Evolutionary conservation across 2,797 vertebrate species (phyloP).

Genomic region (Girardinus metallicus): DNA sequence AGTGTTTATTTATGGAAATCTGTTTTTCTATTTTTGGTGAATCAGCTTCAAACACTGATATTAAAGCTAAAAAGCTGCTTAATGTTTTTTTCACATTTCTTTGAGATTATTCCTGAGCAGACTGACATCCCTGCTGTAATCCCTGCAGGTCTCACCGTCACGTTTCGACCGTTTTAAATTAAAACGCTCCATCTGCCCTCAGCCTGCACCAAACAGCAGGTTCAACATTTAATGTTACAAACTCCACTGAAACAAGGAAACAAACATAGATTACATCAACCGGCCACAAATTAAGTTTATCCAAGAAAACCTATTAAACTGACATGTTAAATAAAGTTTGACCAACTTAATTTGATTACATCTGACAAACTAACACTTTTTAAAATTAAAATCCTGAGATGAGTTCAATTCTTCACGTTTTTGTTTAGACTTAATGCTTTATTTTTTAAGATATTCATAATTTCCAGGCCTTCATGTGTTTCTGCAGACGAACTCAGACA

Average conservation of each 20-base stretch:
- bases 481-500: background rate
- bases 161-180: background rate
- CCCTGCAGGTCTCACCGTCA: conserved; percentile 29
- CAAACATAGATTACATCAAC: too few relatives aligned
- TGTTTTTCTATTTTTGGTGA: background rate
- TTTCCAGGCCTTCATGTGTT: background rate
- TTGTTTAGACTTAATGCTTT: background rate
- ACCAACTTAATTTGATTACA: too few relatives aligned
- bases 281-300: too few relatives aligned
- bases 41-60: conserved; percentile 4
- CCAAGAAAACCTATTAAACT: too few relatives aligned
- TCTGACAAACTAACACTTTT: too few relatives aligned
- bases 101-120: conserved; percentile 52
- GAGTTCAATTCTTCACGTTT: background rate
- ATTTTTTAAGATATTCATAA: background rate
- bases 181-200: conserved; percentile 34
- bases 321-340: too few relatives aligned
- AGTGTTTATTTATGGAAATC: background rate
- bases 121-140: conserved; percentile 47
- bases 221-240: too few relatives aligned
- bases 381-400: background rate
- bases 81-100: conserved; percentile 12
- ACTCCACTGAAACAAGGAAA: too few relatives aligned
- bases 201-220: too few relatives aligned
- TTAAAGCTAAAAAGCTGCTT: conserved; percentile 46